phyloP scores from a whole-genome alignment of 2,113 vertebrate species.

The Caranx ignobilis region DNA sequence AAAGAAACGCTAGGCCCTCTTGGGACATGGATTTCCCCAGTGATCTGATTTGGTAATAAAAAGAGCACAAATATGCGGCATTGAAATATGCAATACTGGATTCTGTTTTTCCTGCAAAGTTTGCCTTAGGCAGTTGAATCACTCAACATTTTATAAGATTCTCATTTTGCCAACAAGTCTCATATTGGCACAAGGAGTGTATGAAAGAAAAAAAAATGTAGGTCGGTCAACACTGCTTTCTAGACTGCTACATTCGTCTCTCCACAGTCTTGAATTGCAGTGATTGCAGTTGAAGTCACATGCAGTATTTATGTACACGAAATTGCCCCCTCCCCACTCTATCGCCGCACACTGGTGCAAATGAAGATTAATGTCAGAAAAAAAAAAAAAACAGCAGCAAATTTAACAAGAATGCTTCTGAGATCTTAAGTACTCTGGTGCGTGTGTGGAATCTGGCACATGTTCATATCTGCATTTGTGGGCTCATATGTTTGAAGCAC shows the following conservation, averaged over 20 bases:
- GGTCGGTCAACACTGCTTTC: slow-evolving; percentile 5
- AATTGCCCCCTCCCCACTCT: not conserved
- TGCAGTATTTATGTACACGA: slow-evolving; percentile 46
- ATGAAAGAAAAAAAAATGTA: not conserved
- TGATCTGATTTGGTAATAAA: slow-evolving; percentile 54
- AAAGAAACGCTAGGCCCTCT: slow-evolving; percentile 35
- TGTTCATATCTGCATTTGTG: slow-evolving; percentile 32
- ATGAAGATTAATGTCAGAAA: slow-evolving; percentile 65
- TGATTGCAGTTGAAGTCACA: slow-evolving; percentile 25
- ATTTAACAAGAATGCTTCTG: slow-evolving; percentile 77
- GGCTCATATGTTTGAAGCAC: slow-evolving; percentile 54
- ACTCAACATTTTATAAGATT: not conserved
- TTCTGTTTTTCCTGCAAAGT: slow-evolving; percentile 4
- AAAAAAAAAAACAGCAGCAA: slow-evolving; percentile 52
- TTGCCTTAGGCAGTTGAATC: not conserved
- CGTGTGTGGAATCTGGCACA: slow-evolving; percentile 9
- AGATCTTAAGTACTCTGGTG: slow-evolving; percentile 65
- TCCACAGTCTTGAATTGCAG: slow-evolving; percentile 2
- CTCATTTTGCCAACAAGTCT: not conserved
- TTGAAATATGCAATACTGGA: not conserved
- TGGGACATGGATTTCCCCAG: slow-evolving; percentile 42
- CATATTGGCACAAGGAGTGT: not conserved
- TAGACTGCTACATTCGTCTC: slow-evolving; percentile 4
- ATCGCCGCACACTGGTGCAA: slow-evolving; percentile 45
- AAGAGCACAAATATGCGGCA: slow-evolving; percentile 30